Evolutionary conservation across 2,888 invertebrate genomes (phyloP).

Genomic region (Melipona beecheii): DNA sequence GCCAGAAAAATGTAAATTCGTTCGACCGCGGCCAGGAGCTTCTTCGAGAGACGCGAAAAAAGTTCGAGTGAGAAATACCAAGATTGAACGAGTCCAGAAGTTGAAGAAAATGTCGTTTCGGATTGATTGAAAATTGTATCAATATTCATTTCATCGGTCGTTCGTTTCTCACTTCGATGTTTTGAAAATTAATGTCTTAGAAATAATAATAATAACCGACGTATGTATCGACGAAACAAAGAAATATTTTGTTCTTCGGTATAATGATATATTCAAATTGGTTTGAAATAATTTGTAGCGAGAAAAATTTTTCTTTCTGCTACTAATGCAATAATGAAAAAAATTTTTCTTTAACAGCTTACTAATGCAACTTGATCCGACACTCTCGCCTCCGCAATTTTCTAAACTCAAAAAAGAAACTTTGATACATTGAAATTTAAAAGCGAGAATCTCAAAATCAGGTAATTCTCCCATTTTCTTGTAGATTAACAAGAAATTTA

Average conservation of each 20-base stretch:
- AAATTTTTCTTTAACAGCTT: no score
- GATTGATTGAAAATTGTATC: conserved; percentile 56
- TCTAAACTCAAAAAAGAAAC: neutral
- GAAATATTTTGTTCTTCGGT: neutral
- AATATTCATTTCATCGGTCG: conserved; percentile 29
- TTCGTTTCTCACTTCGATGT: conserved; percentile 4
- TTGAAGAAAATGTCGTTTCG: conserved; percentile 1
- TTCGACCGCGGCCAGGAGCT: neutral
- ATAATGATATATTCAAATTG: neutral
- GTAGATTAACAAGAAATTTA: neutral
- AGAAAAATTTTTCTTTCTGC: neutral
- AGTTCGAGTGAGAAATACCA: conserved; percentile 1
- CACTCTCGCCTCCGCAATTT: neutral
- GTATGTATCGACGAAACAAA: neutral
- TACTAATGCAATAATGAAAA: no score
- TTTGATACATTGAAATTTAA: neutral
- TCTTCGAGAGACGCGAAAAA: neutral
- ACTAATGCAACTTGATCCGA: neutral
- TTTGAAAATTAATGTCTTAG: neutral
- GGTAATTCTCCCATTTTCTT: neutral
- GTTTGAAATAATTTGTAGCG: neutral
- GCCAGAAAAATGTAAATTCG: conserved; percentile 35
- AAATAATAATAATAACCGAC: neutral
- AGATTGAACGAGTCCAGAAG: neutral
- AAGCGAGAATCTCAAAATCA: neutral